Evolutionary conservation across 2,797 vertebrate species (phyloP), one percentile per base, ranked within the genome.

Genomic region (Lycodopsis pacificus): DNA sequence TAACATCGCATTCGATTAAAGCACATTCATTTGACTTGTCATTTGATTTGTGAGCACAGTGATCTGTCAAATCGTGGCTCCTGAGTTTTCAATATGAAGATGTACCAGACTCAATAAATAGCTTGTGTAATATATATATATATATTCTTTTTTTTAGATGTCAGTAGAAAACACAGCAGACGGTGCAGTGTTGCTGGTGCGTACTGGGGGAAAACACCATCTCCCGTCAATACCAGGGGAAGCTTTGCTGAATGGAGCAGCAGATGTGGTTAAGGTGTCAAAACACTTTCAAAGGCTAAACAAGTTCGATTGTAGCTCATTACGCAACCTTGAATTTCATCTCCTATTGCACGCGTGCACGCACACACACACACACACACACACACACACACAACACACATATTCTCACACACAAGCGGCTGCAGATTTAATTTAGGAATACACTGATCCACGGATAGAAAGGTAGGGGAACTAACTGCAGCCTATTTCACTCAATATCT

Each of bases 241-340:
- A 78, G 75, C 75, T 77, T 25, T 25, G 30, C 53, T 76, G 71
- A 89, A 70, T 22, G 59, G 63, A 64, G 68, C 51, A 48, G 73
- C 81, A 57, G 71, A 77, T 83, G 70, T 82, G 83, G 71, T 87
- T 83, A 76, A 80, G 79, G 82, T 84, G 83, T 90, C 81, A 82
- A 75, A 86, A 79, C 66, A 83, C 78, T 81, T 81, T 74, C 59
- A 79, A 66, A 77, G 77, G 53, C 71, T 85, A 78, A 86, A 88
- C 65, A 81, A 71, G 77, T 84, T 87, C 34, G 65, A 84, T 87
- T 78, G 79, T 64, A 67, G 76, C 64, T 77, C 59, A 58, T 73
- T 79, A 77, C 3, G 40, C 80, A 78, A 75, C 72, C 53, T 54
- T 54, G 53, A 54, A 54, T 27, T 27, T 54, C n/a, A 7, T 25